Base-by-base conservation (phyloP, 2,888 invertebrate genomes). In the Trissoscelio sp. region DNA sequence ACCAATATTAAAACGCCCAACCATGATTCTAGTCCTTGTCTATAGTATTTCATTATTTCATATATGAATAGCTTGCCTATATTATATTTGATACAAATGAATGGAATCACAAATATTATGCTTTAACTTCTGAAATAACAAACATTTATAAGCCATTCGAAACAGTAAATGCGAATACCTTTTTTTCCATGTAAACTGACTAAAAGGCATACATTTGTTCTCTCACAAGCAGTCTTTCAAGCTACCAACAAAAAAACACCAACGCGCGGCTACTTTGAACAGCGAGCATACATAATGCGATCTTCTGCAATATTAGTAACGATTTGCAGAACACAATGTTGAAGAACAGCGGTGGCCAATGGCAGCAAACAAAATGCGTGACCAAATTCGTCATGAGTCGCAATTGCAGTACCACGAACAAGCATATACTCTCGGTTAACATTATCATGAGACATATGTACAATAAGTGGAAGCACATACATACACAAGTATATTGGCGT, bases 331-430 rank as follows among this genome's bases (percentile, higher is more conserved):
- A 55, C 14, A 74, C 69, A 74, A 74, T 69, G 66, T 24, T 42
- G 60, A 62, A 44, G 42, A 67, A 78, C 70, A 51, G 42, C 79
- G 80, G 79, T 81, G 74, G 44, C 51, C 24, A n/a, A 39, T 66
- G 53, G 34, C 62, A 11, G 75, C 18, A 77, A 74, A 66, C 57
- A 77, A 77, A 70, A 70, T 67, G 70, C 72, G 79, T 86, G 83
- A 83, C 67, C 81, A 82, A 70, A 87, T 87, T 87, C 84, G 84
- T 84, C 83, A 84, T 81, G 83, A 84, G 86, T 85, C 78, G 84
- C 83, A 81, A 81, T 83, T 53, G 73, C 79, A 53, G 70, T 51
- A 60, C 72, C 48, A 55, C 69, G 51, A 81, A 69, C 67, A 66
- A 73, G 66, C 58, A 18, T 22, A 11, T 53, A 28, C 18, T 72